Evolutionary conservation across 2,113 vertebrate species (phyloP), one percentile per base, ranked within the genome.

Genomic region (Cynocephalus volans): DNA sequence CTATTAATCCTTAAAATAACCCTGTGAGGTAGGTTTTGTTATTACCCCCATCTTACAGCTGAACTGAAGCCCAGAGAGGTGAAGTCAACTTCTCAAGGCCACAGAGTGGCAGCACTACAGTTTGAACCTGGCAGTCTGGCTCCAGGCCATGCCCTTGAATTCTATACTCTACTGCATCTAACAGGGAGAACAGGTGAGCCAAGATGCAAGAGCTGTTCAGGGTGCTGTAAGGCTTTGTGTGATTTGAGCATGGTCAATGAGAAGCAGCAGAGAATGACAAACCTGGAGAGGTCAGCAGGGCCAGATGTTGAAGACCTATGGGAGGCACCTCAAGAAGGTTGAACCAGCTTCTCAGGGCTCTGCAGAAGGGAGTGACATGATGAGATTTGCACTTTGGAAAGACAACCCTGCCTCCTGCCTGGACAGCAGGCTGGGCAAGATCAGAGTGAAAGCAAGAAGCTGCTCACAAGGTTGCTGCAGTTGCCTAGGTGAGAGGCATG

Each of bases 371-470:
- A 75, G 8, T 1, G 52, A 6, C 15, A 0, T 11, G n/a, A 8
- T 19, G 1, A 2, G 7, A 26, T 14, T 33, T n/a, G 18, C 0
- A 0, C 28, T 23, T 75, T 28, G 33, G 41, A 33, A 81, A 23
- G 58, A 64, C 4, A 64, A n/a, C 45, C 23, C 36, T 24, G 9
- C 50, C 65, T 56, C 4, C 65, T 58, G 64, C 0, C 0, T 26
- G 41, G 56, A 50, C 3, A 2, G 73, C 5, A 65, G 33, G 79
- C 58, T 14, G 58, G 65, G 14, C 0, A 4, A 82, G 33, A 45
- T 58, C 58, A 6, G n/a, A 3, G 64, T 7, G 36, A 75, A 45
- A 31, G n/a, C 67, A 33, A 9, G 58, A 75, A 19, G 11, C 31
- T 84, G 19, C 28, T 45, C 64, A 4, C 36, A 77, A n/a, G 31